Conservation (phyloP, 37 sponge, comb jelly and placozoan genomes). For the Crambe crambe region DNA sequence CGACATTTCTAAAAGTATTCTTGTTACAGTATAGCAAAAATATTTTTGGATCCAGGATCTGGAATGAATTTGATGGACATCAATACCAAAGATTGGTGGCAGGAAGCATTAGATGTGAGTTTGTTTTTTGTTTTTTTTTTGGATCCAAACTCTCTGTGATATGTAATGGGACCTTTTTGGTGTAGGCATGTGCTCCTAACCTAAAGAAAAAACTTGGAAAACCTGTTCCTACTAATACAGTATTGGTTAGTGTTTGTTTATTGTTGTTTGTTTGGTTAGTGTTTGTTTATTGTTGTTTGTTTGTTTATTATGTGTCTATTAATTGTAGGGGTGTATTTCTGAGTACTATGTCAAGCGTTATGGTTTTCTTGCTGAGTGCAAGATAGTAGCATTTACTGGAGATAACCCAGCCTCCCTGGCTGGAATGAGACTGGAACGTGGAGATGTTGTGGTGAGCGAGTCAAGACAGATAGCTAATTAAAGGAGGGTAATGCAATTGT, state of each 20-base stretch:
- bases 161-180: not conserved
- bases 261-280: not conserved
- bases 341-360: constrained; percentile 69
- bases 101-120: constrained; percentile 65
- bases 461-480: too few species aligned
- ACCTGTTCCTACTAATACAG: constrained; percentile 73
- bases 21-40: not conserved
- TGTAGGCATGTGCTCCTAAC: constrained; percentile 61
- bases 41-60: constrained; percentile 59
- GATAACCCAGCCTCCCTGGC: constrained; percentile 95
- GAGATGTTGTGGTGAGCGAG: constrained; percentile 83
- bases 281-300: not conserved
- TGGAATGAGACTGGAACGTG: constrained; percentile 76
- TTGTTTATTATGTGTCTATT: constrained; percentile 2
- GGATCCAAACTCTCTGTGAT: not conserved
- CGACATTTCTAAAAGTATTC: not conserved
- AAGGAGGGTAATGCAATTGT: too few species aligned
- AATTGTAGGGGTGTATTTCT: constrained; percentile 70
- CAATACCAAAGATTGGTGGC: constrained; percentile 73
- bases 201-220: constrained; percentile 64
- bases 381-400: constrained; percentile 87
- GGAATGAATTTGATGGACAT: constrained; percentile 98
- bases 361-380: constrained; percentile 77
- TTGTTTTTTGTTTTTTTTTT: not conserved
- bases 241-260: constrained; percentile 23